Evolutionary conservation across 1,140 invertebrate species (phyloP).

Genomic region (Anadara kagoshimensis): DNA sequence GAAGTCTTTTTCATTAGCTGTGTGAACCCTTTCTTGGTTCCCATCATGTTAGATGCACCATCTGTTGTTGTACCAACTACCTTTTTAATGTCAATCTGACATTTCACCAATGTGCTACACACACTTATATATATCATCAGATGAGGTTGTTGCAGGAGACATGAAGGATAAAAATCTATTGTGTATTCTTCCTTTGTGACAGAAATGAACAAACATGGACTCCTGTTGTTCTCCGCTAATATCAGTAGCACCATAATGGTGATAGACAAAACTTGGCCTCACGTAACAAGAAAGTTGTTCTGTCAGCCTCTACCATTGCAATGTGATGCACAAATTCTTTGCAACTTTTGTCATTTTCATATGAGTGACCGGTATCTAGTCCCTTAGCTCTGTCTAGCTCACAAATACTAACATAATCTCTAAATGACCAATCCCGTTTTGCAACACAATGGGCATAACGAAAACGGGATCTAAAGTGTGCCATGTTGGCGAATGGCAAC

Average conservation of each 20-base stretch:
- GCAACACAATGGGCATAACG: slow-evolving; percentile 27
- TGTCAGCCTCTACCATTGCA: slow-evolving; percentile 1
- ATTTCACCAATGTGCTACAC: neutral
- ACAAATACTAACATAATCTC: slow-evolving; percentile 16
- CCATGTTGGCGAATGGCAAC: no score
- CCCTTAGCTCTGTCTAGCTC: slow-evolving; percentile 22
- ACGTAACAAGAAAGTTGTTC: neutral
- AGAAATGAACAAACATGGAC: slow-evolving; percentile 14
- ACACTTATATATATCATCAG: slow-evolving; percentile 6
- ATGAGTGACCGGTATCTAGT: neutral
- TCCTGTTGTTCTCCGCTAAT: neutral
- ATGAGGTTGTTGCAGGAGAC: slow-evolving; percentile 5
- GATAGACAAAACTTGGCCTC: slow-evolving; percentile 12
- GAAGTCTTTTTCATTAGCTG: neutral
- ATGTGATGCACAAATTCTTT: slow-evolving; percentile 14
- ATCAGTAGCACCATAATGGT: slow-evolving; percentile 24
- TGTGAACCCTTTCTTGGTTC: neutral
- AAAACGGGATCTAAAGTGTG: neutral
- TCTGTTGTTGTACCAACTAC: slow-evolving; percentile 10
- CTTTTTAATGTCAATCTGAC: slow-evolving; percentile 1
- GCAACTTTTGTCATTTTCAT: slow-evolving; percentile 21
- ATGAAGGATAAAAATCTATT: slow-evolving; percentile 10
- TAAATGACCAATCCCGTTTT: slow-evolving; percentile 22
- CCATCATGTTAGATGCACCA: slow-evolving; percentile 28
- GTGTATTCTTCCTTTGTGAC: neutral